phyloP scores from a whole-genome alignment of 1,140 invertebrate species.

The Cydia pomonella region DNA sequence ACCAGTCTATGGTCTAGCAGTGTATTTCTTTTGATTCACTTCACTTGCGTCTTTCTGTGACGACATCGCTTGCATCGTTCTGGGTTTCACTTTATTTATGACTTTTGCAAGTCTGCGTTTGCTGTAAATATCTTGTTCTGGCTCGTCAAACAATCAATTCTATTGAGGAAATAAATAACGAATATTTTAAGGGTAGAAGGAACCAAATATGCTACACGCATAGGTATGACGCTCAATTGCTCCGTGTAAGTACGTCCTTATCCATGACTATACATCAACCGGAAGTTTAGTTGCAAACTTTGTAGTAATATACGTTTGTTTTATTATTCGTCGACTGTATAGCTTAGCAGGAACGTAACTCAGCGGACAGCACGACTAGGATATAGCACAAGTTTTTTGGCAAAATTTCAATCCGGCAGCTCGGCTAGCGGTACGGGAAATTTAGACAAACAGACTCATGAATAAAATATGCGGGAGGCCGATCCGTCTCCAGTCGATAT shows the following conservation, averaged over 20 bases:
- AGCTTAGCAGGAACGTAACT: conserved; percentile 9
- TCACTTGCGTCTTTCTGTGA: not conserved
- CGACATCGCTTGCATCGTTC: not conserved
- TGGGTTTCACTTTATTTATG: not conserved
- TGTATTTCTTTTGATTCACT: not conserved
- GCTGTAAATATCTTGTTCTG: not conserved
- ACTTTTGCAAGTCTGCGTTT: not conserved
- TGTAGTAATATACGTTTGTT: conserved; percentile 5
- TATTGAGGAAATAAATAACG: not conserved
- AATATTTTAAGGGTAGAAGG: not conserved
- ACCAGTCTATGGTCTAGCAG: not conserved
- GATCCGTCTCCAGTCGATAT: conserved; percentile 23
- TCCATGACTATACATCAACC: not conserved
- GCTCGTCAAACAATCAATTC: not conserved
- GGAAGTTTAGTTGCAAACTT: not conserved
- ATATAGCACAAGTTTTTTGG: conserved; percentile 27
- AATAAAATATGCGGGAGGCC: conserved; percentile 18
- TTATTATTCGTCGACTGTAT: not conserved
- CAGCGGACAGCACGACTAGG: conserved; percentile 13
- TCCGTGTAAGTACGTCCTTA: not conserved
- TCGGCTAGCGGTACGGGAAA: conserved; percentile 13
- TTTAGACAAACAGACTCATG: conserved; percentile 30
- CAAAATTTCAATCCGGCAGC: conserved; percentile 30
- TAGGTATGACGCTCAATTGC: not conserved
- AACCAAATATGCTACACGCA: not conserved